Percentiles rank a stretch among this genome's conserved stretches.
Conservation (phyloP, 1,140 invertebrate genomes). For the Drosophila kanapiae region DNA sequence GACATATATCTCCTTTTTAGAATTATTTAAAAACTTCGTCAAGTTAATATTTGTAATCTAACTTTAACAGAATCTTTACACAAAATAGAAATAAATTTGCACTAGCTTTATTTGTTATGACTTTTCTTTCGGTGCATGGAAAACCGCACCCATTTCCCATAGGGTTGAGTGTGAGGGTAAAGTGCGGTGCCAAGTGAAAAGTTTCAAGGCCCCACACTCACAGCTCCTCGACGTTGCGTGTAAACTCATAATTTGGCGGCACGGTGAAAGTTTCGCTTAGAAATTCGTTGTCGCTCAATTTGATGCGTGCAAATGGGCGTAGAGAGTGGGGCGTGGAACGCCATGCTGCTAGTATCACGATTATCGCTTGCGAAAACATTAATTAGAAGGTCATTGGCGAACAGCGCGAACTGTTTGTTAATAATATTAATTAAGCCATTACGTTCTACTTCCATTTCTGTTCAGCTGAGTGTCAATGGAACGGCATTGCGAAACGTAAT, state of each 20-base stretch:
- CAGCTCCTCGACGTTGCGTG: conserved; percentile 53
- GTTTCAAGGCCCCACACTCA: conserved; percentile 48
- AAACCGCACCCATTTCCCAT: conserved; percentile 51
- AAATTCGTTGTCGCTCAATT: conserved; percentile 68
- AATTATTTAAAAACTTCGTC: not conserved
- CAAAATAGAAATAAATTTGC: not conserved
- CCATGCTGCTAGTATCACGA: conserved; percentile 34
- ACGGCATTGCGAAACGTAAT: conserved; percentile 29
- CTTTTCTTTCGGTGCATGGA: not conserved
- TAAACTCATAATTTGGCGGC: conserved; percentile 64
- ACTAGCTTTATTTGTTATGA: not conserved
- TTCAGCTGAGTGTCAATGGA: conserved; percentile 31
- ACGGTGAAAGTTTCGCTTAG: conserved; percentile 57
- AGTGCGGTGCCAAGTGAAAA: conserved; percentile 45
- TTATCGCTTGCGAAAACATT: conserved; percentile 58
- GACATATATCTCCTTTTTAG: not conserved
- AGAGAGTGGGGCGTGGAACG: conserved; percentile 25
- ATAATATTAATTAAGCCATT: conserved; percentile 77
- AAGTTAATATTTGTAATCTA: not conserved
- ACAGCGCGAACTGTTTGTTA: conserved; percentile 47
- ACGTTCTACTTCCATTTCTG: conserved; percentile 36
- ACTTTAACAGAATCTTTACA: not conserved
- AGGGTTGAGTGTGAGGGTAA: not conserved
- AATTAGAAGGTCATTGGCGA: conserved; percentile 65
- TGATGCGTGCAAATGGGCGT: conserved; percentile 50